Conservation (phyloP, 1,140 invertebrate genomes). For the Drosophila setifemur region DNA sequence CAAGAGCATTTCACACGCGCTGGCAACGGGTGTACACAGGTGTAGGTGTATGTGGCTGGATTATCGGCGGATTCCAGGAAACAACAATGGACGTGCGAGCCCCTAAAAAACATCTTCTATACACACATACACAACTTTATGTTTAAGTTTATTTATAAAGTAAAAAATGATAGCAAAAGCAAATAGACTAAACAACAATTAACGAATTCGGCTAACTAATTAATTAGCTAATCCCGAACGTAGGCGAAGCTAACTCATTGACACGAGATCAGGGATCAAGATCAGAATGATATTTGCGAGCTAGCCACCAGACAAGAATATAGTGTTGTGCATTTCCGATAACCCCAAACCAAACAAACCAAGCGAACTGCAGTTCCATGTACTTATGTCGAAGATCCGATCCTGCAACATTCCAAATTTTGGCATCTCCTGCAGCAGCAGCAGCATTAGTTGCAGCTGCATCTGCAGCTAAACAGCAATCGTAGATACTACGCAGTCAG, state of each 20-base stretch:
- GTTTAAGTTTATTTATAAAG: slow-evolving; percentile 81
- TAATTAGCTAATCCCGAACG: slow-evolving; percentile 62
- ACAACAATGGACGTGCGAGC: slow-evolving; percentile 6
- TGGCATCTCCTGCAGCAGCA: slow-evolving; percentile 13
- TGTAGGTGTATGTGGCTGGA: slow-evolving; percentile 58
- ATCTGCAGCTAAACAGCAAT: neutral
- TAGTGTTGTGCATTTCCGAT: slow-evolving; percentile 39
- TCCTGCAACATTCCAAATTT: slow-evolving; percentile 53
- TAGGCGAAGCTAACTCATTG: slow-evolving; percentile 32
- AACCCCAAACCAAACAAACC: neutral
- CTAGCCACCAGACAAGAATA: slow-evolving; percentile 29
- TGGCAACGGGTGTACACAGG: slow-evolving; percentile 53
- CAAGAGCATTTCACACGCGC: slow-evolving; percentile 48
- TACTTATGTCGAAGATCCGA: slow-evolving; percentile 35
- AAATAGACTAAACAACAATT: slow-evolving; percentile 75
- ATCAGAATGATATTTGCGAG: slow-evolving; percentile 36
- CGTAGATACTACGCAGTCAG: slow-evolving; percentile 57
- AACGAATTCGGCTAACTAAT: slow-evolving; percentile 68
- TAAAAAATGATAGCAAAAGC: slow-evolving; percentile 77
- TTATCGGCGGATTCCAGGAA: slow-evolving; percentile 27
- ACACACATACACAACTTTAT: slow-evolving; percentile 73
- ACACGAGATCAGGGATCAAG: slow-evolving; percentile 39
- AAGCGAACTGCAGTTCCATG: slow-evolving; percentile 15
- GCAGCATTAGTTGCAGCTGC: neutral
- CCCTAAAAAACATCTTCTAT: slow-evolving; percentile 22